Base-by-base conservation (phyloP, 2,888 invertebrate genomes). In the Amphimallon solstitiale region DNA sequence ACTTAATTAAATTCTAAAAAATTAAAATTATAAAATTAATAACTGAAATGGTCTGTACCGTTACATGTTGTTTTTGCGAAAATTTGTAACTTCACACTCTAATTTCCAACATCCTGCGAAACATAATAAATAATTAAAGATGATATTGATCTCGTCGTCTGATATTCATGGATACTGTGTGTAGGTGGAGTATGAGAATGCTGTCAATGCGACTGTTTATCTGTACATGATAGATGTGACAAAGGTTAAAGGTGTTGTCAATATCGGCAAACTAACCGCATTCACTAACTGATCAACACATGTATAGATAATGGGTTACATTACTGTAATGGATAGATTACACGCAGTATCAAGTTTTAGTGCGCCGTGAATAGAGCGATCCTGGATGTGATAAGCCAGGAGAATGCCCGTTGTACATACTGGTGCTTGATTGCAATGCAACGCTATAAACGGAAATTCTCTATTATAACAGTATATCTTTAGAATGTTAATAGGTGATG, bases 291-390 rank as follows among this genome's bases (percentile, higher is more conserved):
- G 73, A 72, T 73, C 72, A 70, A 67, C 69, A 68, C 70, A 68
- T 70, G 68, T 70, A 68, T 54, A 52, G 73, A 74, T 73, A 74
- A 72, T 72, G 52, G 70, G 68, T 67, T 68, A 69, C 67, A 72
- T 74, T 73, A 65, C 63, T 65, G 69, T 71, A 71, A 74, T 70
- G 70, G 71, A 70, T 70, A 71, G 69, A 69, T 73, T 69, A 67
- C 66, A 67, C 60, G 64, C 51, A 35, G 65, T 69, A 67, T 67
- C 65, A 63, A 77, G 77, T 62, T 71, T 66, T 10, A 77, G 66
- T 64, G 48, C 45, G 46, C 63, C 54, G 66, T 48, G 67, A 66
- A 63, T 63, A 38, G 67, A 63, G 54, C 29, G 69, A 69, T 69
- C 48, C 54, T 52, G 21, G 52, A 65, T 49, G 51, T 56, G 69